Conservation (phyloP, 2,797 vertebrate species). For the Labeo calbasu region DNA sequence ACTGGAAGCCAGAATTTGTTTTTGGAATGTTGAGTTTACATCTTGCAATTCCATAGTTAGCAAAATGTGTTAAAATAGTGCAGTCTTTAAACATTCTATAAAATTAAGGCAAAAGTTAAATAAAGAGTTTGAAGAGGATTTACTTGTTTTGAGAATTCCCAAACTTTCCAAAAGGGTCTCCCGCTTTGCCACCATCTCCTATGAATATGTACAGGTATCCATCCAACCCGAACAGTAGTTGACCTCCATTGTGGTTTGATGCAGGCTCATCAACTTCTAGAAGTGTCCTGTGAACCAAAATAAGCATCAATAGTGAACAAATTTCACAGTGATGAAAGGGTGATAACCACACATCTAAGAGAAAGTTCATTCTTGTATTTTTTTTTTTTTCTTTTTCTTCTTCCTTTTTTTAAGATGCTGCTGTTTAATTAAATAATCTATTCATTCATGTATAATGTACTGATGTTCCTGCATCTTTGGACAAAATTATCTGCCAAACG, state of each 20-base stretch:
- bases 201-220: slow-evolving; percentile 85
- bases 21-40: not conserved
- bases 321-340: not conserved
- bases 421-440: not conserved
- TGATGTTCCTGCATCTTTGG: not conserved
- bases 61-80: not conserved
- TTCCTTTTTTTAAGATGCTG: not conserved
- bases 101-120: not conserved
- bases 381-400: not conserved
- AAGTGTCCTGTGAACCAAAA: slow-evolving; percentile 72
- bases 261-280: slow-evolving; percentile 83
- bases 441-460: no score
- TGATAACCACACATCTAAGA: not conserved
- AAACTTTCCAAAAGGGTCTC: slow-evolving; percentile 86
- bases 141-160: slow-evolving; percentile 87
- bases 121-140: slow-evolving; percentile 47
- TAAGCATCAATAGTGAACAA: not conserved
- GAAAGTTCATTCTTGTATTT: not conserved
- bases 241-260: slow-evolving; percentile 86
- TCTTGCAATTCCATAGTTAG: not conserved
- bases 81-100: not conserved
- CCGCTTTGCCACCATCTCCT: slow-evolving; percentile 82
- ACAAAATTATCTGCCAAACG: not conserved
- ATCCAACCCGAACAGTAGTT: slow-evolving; percentile 83
- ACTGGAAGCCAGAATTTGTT: no score